phyloP scores from a whole-genome alignment of 2,888 invertebrate genomes.

The Chrysotoxum bicinctum region DNA sequence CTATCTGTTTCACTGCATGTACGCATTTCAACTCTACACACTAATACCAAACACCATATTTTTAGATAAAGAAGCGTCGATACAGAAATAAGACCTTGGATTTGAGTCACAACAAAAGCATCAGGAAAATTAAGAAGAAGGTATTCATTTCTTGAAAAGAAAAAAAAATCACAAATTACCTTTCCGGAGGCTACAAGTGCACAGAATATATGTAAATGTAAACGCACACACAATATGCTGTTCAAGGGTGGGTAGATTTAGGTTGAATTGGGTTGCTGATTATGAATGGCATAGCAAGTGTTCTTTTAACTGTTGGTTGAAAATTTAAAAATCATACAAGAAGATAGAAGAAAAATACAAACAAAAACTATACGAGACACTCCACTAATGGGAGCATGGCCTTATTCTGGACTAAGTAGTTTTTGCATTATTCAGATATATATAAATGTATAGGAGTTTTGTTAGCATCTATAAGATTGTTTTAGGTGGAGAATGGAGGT shows the following conservation, averaged over 20 bases:
- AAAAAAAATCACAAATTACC: neutral
- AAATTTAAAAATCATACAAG: neutral
- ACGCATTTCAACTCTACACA: neutral
- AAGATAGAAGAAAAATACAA: neutral
- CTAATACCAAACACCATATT: neutral
- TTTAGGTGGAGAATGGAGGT: neutral
- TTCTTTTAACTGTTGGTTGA: neutral
- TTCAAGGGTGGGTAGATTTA: neutral
- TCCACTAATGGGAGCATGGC: conserved; percentile 31
- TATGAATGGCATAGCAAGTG: neutral
- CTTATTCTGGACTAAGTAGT: conserved; percentile 35
- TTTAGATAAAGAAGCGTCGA: neutral
- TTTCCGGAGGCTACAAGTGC: neutral
- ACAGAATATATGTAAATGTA: neutral
- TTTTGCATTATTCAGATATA: conserved; percentile 23
- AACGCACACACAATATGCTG: neutral
- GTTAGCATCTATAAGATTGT: conserved; percentile 11
- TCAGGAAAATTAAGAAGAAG: conserved; percentile 3
- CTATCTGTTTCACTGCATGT: neutral
- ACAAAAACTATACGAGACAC: neutral
- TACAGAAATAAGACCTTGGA: neutral
- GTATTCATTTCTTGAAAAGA: neutral
- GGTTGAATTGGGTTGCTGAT: neutral
- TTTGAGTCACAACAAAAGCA: conserved; percentile 3
- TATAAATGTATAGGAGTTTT: conserved; percentile 7